Evolutionary conservation across 2,888 invertebrate genomes (phyloP).

Genomic region (Aricia artaxerxes): DNA sequence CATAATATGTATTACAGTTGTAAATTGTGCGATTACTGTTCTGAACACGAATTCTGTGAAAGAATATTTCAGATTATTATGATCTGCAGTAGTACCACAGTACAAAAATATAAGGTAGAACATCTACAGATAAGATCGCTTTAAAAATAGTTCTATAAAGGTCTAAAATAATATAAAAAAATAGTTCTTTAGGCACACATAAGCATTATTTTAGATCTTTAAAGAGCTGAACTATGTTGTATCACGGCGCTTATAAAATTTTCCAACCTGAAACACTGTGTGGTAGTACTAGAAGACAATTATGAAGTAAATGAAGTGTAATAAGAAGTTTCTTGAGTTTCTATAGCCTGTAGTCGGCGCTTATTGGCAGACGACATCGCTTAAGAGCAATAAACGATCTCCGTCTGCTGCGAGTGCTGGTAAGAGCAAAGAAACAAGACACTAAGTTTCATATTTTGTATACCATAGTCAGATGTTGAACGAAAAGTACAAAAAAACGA

Average conservation of each 20-base stretch:
- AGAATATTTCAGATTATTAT: not conserved
- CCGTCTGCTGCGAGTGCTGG: not conserved
- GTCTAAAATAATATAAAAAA: too few relatives aligned
- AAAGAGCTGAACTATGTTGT: too few relatives aligned
- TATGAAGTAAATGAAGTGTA: not conserved
- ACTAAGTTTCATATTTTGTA: not conserved
- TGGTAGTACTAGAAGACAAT: not conserved
- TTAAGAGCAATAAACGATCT: not conserved
- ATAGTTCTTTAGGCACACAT: too few relatives aligned
- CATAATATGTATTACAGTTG: not conserved
- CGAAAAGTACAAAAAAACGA: too few relatives aligned
- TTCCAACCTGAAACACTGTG: not conserved
- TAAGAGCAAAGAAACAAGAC: not conserved
- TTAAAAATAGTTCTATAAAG: too few relatives aligned
- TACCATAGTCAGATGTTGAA: too few relatives aligned
- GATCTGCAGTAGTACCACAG: not conserved
- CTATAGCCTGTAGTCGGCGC: not conserved
- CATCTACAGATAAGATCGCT: too few relatives aligned
- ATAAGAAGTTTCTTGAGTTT: not conserved
- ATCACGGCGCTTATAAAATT: too few relatives aligned
- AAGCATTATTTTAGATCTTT: too few relatives aligned
- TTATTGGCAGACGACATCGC: not conserved
- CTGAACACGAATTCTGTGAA: not conserved
- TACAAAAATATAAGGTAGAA: too few relatives aligned
- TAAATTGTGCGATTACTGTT: conserved; percentile 14